These are phyloP conservation scores for Ibycter americanus DNA, from an alignment of 2,797 vertebrate species.

Conservation along the genomic window DNA sequence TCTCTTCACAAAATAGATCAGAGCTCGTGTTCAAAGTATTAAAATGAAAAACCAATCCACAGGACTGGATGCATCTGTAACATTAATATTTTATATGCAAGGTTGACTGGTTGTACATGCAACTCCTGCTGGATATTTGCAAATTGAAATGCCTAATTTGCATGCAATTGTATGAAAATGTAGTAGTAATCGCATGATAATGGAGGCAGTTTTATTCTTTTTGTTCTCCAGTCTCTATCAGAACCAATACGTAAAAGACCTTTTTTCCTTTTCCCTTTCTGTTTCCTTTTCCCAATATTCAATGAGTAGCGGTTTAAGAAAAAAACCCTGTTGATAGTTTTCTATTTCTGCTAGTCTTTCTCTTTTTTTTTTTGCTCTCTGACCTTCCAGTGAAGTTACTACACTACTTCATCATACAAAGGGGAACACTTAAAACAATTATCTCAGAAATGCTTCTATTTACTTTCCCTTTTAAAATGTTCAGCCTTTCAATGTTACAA, in stretches of 20 bases:
- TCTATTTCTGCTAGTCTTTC: not conserved
- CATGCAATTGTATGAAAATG: not conserved
- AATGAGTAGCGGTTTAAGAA: not conserved
- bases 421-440: slow-evolving; percentile 30
- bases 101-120: not conserved
- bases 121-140: not conserved
- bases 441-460: not conserved
- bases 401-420: not conserved
- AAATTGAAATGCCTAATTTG: not conserved
- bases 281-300: not conserved
- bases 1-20: not conserved
- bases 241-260: not conserved
- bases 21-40: not conserved
- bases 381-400: slow-evolving; percentile 13
- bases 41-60: not conserved
- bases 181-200: not conserved
- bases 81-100: not conserved
- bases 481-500: not conserved
- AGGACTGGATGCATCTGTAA: not conserved
- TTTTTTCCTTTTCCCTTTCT: not conserved
- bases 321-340: not conserved
- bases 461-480: slow-evolving; percentile 9
- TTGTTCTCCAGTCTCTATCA: not conserved
- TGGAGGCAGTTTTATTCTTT: not conserved
- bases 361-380: not conserved